These are phyloP conservation scores for Paramisgurnus dabryanus DNA, from an alignment of 2,113 vertebrate genomes.

Conservation along the genomic window DNA sequence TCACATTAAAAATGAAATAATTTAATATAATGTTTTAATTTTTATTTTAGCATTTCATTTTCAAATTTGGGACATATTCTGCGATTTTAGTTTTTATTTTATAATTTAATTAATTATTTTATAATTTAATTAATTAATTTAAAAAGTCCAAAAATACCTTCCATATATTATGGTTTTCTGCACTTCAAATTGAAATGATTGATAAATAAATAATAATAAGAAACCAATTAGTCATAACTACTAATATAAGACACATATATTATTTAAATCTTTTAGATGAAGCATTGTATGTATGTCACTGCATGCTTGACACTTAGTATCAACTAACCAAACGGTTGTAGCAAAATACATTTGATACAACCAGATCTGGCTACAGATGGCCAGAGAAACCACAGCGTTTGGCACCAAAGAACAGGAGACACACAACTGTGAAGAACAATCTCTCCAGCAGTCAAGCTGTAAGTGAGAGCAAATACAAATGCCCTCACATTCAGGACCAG, in stretches of 20 bases:
- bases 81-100: too few relatives aligned
- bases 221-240: too few relatives aligned
- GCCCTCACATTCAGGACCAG: background rate
- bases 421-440: background rate
- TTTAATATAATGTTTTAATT: too few relatives aligned
- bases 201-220: background rate
- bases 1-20: too few relatives aligned
- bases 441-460: background rate
- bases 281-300: background rate
- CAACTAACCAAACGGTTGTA: background rate
- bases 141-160: too few relatives aligned
- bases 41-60: too few relatives aligned
- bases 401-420: background rate
- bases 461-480: conserved; percentile 11
- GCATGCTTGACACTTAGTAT: background rate
- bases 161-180: too few relatives aligned
- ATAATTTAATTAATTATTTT: too few relatives aligned
- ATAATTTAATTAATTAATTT: too few relatives aligned
- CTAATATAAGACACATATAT: too few relatives aligned
- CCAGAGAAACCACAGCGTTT: background rate
- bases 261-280: background rate
- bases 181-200: too few relatives aligned
- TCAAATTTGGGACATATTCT: too few relatives aligned
- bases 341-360: background rate
- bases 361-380: background rate